Base-by-base conservation (phyloP, 1,140 invertebrate genomes). In the Pseudoatta argentina region DNA sequence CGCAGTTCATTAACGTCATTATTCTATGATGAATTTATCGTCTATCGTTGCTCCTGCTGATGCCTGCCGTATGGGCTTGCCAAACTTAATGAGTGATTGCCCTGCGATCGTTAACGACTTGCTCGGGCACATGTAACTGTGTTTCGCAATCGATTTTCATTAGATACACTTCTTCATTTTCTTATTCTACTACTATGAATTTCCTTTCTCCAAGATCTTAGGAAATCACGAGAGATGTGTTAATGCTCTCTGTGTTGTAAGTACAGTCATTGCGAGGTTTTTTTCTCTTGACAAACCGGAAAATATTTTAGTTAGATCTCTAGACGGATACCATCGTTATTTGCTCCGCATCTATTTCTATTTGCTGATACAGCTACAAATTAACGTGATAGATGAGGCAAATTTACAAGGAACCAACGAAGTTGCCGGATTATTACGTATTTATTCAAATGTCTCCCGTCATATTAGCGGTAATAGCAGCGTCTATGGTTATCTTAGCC, bases 1-100 rank as follows among this genome's bases (percentile, higher is more conserved):
- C 71, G 85, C 71, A 86, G 87, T 93, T 94, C 91, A 92, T 93
- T 93, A 93, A 93, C 91, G 89, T 94, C 93, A 93, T 94, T 94
- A 94, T 94, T 93, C 86, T 86, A 77, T 92, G 88, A 94, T 92
- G 92, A 93, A 88, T 89, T 88, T 91, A 88, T 92, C 90, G 82
- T 91, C 82, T 79, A 88, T 91, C 89, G 85, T 78, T 76, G 71
- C 86, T 71, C 72, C 59, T 78, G 71, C 77, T 73, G 79, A 75
- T 86, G 73, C 16, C 77, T 59, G 71, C 75, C 89, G 76, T 86
- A 89, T 66, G 87, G 83, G 86, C 89, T 64, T 79, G 85, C 55
- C 83, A 85, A 91, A 91, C 90, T 89, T 90, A 91, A 91, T 89
- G 87, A 91, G 87, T 89, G 86, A 90, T 90, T 90, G 87, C 86